Evolutionary conservation across 2,888 invertebrate species (phyloP).

Genomic region (Rhodophaea formosa): DNA sequence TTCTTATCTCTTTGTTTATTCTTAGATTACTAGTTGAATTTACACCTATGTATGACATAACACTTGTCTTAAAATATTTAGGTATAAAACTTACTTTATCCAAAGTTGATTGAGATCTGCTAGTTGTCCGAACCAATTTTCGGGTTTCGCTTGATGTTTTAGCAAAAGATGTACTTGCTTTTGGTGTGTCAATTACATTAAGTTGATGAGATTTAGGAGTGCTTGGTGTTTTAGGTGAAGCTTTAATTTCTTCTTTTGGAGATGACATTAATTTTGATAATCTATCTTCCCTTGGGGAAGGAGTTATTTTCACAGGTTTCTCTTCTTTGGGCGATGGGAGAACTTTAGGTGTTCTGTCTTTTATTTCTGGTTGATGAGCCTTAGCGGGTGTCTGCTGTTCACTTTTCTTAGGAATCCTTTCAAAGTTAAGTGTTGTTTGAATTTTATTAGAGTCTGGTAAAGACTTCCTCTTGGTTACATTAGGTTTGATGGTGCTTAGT

Average conservation of each 20-base stretch:
- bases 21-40: too few species aligned
- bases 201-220: slow-evolving; percentile 40
- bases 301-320: slow-evolving; percentile 20
- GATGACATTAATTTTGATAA: slow-evolving; percentile 37
- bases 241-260: slow-evolving; percentile 49
- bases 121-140: slow-evolving; percentile 49
- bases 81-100: slow-evolving; percentile 58
- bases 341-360: slow-evolving; percentile 42
- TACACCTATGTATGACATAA: too few species aligned
- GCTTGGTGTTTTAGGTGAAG: slow-evolving; percentile 44
- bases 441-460: slow-evolving; percentile 54
- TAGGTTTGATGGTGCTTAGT: slow-evolving; percentile 68
- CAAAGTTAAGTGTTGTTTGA: slow-evolving; percentile 76
- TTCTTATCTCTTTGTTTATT: too few species aligned
- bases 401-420: slow-evolving; percentile 59
- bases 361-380: slow-evolving; percentile 40
- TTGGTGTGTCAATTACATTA: slow-evolving; percentile 53
- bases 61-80: too few species aligned
- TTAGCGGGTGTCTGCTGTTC: slow-evolving; percentile 42
- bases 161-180: slow-evolving; percentile 52
- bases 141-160: slow-evolving; percentile 49
- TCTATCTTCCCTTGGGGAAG: slow-evolving; percentile 31
- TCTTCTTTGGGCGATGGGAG: slow-evolving; percentile 45
- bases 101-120: slow-evolving; percentile 46
- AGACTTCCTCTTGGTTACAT: slow-evolving; percentile 52